Conservation (phyloP, 2,888 invertebrate genomes). For the Gymnocheta viridis region DNA sequence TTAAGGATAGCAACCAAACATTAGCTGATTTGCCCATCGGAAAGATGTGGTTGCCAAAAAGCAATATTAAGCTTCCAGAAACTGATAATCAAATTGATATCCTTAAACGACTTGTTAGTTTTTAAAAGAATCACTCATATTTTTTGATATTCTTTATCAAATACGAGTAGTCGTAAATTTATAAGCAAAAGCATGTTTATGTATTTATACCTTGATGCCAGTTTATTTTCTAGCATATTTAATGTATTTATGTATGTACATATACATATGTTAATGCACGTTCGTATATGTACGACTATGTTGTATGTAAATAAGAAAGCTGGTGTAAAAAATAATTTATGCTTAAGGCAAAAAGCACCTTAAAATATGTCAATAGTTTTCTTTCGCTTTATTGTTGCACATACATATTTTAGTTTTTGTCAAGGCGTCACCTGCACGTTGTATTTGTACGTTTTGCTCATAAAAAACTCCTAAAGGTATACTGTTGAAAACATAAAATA, state of each 20-base stretch:
- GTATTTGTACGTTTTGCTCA: not conserved
- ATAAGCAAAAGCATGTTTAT: not conserved
- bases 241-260: not conserved
- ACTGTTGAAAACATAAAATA: not conserved
- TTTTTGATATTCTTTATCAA: not conserved
- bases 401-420: not conserved
- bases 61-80: too few species aligned
- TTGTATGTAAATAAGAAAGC: not conserved
- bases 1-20: too few species aligned
- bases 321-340: conserved; percentile 13
- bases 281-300: not conserved
- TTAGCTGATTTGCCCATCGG: too few species aligned
- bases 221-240: not conserved
- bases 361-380: conserved; percentile 61
- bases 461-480: conserved; percentile 31
- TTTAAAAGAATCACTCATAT: too few species aligned
- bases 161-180: not conserved
- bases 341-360: conserved; percentile 38
- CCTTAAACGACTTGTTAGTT: too few species aligned
- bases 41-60: too few species aligned
- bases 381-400: not conserved
- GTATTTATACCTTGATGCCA: not conserved
- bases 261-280: too few species aligned
- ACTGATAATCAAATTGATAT: too few species aligned
- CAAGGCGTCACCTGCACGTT: not conserved